Evolutionary conservation across 2,888 invertebrate species (phyloP).

Genomic region (Trachelus tabidus): DNA sequence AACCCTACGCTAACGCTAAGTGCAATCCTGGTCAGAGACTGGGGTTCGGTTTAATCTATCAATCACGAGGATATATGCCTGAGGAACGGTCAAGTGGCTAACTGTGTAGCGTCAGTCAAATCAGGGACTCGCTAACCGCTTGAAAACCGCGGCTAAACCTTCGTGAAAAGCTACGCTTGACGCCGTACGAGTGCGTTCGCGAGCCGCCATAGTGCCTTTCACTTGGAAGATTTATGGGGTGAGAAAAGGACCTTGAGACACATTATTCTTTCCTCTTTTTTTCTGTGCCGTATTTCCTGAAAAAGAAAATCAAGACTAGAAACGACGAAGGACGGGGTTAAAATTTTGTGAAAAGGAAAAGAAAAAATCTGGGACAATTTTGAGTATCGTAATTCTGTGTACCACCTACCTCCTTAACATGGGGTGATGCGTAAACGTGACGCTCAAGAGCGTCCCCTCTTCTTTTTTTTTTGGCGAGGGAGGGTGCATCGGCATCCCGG

Average conservation of each 20-base stretch:
- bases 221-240: constrained; percentile 54
- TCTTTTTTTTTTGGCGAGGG: background rate
- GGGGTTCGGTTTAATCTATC: constrained; percentile 60
- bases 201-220: constrained; percentile 46
- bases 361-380: background rate
- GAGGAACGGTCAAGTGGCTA: constrained; percentile 65
- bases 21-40: background rate
- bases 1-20: background rate
- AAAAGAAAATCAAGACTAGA: background rate
- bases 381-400: background rate
- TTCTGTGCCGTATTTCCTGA: background rate
- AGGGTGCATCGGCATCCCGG: constrained; percentile 28
- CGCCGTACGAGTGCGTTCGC: constrained; percentile 38
- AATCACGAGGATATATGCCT: constrained; percentile 46
- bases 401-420: background rate
- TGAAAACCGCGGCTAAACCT: constrained; percentile 62
- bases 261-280: background rate
- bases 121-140: constrained; percentile 53
- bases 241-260: background rate
- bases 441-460: background rate
- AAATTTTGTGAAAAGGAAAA: background rate
- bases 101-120: constrained; percentile 64
- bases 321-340: background rate
- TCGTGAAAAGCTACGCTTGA: constrained; percentile 55
- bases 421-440: background rate